A percentile compares a stretch with the other conserved stretches of the same genome.
Conservation (phyloP, 2,797 vertebrate species). For the Myotis vivesi region DNA sequence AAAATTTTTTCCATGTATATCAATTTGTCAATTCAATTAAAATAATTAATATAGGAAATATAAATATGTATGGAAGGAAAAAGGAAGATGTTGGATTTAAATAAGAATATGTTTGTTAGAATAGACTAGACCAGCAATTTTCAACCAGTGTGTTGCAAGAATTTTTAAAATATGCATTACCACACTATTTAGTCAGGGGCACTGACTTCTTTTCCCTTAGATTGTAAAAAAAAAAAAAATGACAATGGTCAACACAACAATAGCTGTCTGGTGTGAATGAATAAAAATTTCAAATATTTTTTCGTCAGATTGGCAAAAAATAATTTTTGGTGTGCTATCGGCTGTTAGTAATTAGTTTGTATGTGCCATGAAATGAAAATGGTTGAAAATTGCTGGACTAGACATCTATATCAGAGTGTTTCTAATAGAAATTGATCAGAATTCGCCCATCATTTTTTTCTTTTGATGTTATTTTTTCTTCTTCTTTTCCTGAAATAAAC, state of each 20-base stretch:
- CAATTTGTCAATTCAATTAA: not conserved
- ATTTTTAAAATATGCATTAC: not conserved
- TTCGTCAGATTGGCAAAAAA: not conserved
- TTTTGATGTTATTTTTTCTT: constrained; percentile 7
- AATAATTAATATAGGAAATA: not conserved
- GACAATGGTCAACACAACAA: not conserved
- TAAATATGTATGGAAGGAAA: not conserved
- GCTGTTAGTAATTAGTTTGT: not conserved
- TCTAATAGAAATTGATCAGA: not conserved
- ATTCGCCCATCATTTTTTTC: not conserved
- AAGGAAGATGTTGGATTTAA: not conserved
- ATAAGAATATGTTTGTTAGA: not conserved
- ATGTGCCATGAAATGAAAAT: not conserved
- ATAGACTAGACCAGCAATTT: not conserved
- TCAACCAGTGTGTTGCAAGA: not conserved
- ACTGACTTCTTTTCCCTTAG: not conserved
- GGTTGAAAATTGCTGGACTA: not conserved
- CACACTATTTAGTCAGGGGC: not conserved
- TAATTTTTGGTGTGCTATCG: not conserved
- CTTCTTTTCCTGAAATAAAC: constrained; percentile 19
- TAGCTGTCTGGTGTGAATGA: not conserved
- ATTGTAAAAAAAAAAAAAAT: not conserved
- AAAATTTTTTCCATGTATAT: not conserved
- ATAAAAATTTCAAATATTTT: not conserved
- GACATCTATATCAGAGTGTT: not conserved